Evolutionary conservation across 2,888 invertebrate species (phyloP).

Genomic region (Drosophila borealis): DNA sequence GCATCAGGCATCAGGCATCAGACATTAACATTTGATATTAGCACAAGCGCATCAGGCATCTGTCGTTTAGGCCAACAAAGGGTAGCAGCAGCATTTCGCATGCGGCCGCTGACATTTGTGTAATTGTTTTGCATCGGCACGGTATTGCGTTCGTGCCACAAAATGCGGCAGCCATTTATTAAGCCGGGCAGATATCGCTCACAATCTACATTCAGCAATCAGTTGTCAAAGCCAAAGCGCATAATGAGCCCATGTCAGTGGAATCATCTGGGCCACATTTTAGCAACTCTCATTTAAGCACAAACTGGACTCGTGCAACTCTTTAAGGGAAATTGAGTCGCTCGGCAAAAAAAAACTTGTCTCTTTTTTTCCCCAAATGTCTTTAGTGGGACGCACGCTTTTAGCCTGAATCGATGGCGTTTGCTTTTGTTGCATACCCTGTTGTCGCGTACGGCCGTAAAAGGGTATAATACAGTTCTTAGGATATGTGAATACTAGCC

Average conservation of each 20-base stretch:
- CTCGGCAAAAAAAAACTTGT: slow-evolving; percentile 7
- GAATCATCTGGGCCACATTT: slow-evolving; percentile 15
- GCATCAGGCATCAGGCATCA: slow-evolving; percentile 25
- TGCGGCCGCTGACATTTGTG: slow-evolving; percentile 31
- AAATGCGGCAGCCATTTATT: slow-evolving; percentile 14
- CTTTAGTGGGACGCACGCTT: slow-evolving; percentile 37
- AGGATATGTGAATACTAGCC: neutral
- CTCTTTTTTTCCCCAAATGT: slow-evolving; percentile 17
- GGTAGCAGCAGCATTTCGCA: neutral
- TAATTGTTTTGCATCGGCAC: slow-evolving; percentile 43
- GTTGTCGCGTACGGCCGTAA: no score
- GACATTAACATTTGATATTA: slow-evolving; percentile 26
- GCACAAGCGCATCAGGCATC: slow-evolving; percentile 12
- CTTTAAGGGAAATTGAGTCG: slow-evolving; percentile 19
- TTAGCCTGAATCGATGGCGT: slow-evolving; percentile 35
- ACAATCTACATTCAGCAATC: slow-evolving; percentile 27
- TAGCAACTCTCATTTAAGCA: slow-evolving; percentile 3
- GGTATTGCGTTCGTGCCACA: slow-evolving; percentile 7
- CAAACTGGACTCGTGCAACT: neutral
- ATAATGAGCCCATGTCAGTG: slow-evolving; percentile 35
- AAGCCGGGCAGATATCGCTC: slow-evolving; percentile 10
- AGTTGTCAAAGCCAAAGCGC: slow-evolving; percentile 38
- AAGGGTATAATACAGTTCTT: neutral
- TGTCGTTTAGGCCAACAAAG: slow-evolving; percentile 10
- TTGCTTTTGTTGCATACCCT: slow-evolving; percentile 32